Evolutionary conservation across 2,113 vertebrate genomes (phyloP), one percentile per base, ranked within the genome.

Genomic region (Corythoichthys intestinalis): DNA sequence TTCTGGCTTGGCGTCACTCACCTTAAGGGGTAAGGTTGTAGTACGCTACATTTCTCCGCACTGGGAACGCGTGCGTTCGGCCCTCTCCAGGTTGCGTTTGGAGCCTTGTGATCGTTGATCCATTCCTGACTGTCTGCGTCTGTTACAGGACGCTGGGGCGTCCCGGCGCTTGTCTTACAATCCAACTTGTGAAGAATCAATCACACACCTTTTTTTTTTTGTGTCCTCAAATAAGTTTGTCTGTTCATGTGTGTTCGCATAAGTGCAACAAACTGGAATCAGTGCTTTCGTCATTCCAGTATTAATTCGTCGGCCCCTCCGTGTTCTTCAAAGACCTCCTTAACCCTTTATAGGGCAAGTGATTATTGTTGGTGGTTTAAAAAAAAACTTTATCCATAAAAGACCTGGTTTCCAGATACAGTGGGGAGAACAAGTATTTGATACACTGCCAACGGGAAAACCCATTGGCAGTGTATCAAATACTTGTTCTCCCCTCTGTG

Each of bases 21-120:
- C 73, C 72, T 71, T 69, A 86, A 82, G 57, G 2, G 73, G 65
- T 78, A 83, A 71, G 79, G 83, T 85, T 87, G 86, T 87, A 86
- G 86, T 69, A 80, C 73, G 76, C 84, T 83, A 80, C 80, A 81
- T 81, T 83, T 73, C 71, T 90, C 78, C 72, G 65, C 75, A 83
- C 60, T 75, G 44, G 52, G 14, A 69, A 61, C 35, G 71, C 65
- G 62, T 52, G 75, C 49, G 67, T 0, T 57, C 12, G 47, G 47
- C 75, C 72, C 71, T 48, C 46, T 10, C 59, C 63, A 53, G 65
- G 69, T 73, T 54, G 53, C 69, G 54, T 68, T 70, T 62, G 50
- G 76, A 71, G 65, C 60, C 38, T 48, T 37, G 17, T 34, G 57
- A 74, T 72, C 34, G 49, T 71, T 67, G 39, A 56, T 38, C 57